Percentiles rank a stretch among this genome's conserved stretches.
Evolutionary conservation across 1,140 invertebrate genomes (phyloP).

Genomic region (Dolichoris vasculosae): DNA sequence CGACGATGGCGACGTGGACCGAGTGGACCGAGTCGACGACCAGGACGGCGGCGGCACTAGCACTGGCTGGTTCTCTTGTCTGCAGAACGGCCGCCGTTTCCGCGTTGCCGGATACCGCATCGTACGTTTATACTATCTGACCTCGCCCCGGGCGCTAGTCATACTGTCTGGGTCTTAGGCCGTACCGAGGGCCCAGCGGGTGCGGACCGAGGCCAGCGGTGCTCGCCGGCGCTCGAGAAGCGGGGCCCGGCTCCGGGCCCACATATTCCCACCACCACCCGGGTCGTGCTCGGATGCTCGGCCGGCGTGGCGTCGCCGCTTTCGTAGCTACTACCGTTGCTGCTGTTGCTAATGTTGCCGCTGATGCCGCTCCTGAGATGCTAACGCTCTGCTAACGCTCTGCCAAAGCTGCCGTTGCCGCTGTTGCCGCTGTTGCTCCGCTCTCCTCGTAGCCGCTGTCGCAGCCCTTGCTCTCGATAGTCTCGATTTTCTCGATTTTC

Average conservation of each 20-base stretch:
- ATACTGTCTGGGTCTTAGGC: background rate
- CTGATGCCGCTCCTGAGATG: background rate
- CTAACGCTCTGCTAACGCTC: no score
- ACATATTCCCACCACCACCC: background rate
- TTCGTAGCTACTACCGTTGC: background rate
- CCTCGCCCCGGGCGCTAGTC: constrained; percentile 34
- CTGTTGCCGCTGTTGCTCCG: background rate
- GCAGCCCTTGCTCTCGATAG: background rate
- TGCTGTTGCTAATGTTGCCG: no score
- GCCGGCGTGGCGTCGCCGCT: constrained; percentile 4
- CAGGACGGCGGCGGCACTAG: background rate
- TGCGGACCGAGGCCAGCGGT: background rate
- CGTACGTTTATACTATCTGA: constrained; percentile 44
- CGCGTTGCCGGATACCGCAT: constrained; percentile 37
- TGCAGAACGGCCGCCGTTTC: constrained; percentile 46
- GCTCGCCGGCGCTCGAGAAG: constrained; percentile 17
- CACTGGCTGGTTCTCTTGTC: constrained; percentile 37
- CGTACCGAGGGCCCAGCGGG: background rate
- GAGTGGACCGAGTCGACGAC: background rate
- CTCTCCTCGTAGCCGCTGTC: background rate
- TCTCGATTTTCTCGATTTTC: background rate
- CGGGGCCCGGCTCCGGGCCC: constrained; percentile 33
- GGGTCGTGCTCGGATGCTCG: constrained; percentile 24
- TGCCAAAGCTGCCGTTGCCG: background rate
- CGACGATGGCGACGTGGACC: background rate